Percentiles rank a stretch among this genome's conserved stretches.
phyloP scores from a whole-genome alignment of 2,113 vertebrate genomes.

The Anhinga rufa region DNA sequence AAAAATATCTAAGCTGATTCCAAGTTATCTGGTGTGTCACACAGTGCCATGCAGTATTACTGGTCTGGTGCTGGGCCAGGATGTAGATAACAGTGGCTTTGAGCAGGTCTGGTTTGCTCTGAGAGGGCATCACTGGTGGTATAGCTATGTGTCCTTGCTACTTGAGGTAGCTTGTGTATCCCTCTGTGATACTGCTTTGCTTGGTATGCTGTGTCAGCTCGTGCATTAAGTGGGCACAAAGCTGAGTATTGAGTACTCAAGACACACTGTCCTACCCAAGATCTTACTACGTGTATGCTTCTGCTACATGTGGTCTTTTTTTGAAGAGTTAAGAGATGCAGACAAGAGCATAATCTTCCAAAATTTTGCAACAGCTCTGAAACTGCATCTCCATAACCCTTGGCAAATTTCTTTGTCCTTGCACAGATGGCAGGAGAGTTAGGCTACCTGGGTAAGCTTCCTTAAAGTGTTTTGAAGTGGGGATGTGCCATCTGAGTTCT shows the following conservation, averaged over 20 bases:
- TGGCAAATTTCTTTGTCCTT: background rate
- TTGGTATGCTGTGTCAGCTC: background rate
- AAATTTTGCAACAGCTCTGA: background rate
- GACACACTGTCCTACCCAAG: background rate
- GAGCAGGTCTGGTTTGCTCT: background rate
- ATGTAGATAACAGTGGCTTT: background rate
- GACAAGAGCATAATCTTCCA: background rate
- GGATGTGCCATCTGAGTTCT: background rate
- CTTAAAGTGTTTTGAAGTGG: background rate
- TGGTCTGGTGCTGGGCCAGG: background rate
- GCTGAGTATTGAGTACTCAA: background rate
- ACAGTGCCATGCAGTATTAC: background rate
- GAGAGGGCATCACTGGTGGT: background rate
- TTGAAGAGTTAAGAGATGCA: background rate
- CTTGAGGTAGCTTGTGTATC: accelerated
- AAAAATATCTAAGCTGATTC: background rate
- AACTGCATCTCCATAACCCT: background rate
- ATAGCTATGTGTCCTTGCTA: accelerated
- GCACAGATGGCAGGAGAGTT: no score
- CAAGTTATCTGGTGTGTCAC: background rate
- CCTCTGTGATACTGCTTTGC: accelerated
- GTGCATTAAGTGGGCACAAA: background rate
- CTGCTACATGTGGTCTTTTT: background rate
- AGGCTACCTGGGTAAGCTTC: background rate
- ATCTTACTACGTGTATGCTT: background rate